Evolutionary conservation across 2,888 invertebrate genomes (phyloP), one percentile per base, ranked within the genome.

Genomic region (Oxytorus armatus): DNA sequence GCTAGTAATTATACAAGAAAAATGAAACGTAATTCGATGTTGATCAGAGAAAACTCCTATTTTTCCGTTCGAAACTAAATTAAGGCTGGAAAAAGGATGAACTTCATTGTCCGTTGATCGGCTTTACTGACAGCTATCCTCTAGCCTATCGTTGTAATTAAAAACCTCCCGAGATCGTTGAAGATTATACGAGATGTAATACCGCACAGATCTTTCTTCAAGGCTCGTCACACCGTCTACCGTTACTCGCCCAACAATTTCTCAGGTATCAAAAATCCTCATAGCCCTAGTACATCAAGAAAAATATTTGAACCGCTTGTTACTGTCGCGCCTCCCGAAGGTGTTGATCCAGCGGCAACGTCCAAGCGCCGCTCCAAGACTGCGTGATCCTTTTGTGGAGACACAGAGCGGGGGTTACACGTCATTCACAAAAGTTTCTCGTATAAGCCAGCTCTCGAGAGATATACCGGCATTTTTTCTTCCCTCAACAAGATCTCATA

Each of bases 381-480:
- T 25, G 3, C 21, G 36, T 18, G 53, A 57, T 69, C 74, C 69
- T 44, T 18, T 74, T 66, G 25, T 72, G 49, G 33, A 49, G 8
- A 8, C 29, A 2, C 3, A 29, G 29, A 29, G 29, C n/a, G 39
- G 33, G 55, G 49, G 59, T 59, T 66, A 36, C 44, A 42, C 16
- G 53, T 53, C 39, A 51, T 49, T 57, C 49, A 51, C 25, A 42
- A 65, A 53, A 57, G 53, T 39, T 66, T 21, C 23, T 2, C 47
- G 5, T 49, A 3, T 72, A 72, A 76, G 36, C 65, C 49, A 29
- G 70, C 59, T 61, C 76, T 73, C 49, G 59, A 76, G 11, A 16
- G 18, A 29, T 44, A 63, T 29, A 18, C 29, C 25, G 23, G n/a
- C n/a, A n/a, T n/a, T 57, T 33, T 36, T 11, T 3, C 49, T 68